Percentiles rank a stretch among this genome's conserved stretches.
Evolutionary conservation across 92 coral and sea anemone genomes (phyloP).

Genomic region (Paragorgia papillata): DNA sequence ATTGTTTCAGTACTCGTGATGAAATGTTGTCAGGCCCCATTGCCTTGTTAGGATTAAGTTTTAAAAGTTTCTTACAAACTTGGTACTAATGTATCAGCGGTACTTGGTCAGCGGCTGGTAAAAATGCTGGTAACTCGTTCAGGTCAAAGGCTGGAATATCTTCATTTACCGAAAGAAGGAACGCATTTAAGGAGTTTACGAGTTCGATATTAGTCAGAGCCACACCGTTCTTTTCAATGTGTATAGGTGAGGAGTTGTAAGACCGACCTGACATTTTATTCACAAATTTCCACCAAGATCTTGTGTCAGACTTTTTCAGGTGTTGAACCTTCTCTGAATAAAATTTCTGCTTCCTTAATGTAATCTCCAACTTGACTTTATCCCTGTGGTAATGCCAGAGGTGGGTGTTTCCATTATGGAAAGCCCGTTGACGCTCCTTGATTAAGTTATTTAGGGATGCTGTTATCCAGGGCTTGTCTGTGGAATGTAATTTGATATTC

Average conservation of each 20-base stretch:
- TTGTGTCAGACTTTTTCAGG: slow-evolving; percentile 45
- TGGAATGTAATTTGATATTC: slow-evolving; percentile 16
- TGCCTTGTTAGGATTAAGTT: slow-evolving; percentile 27
- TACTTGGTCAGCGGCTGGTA: slow-evolving; percentile 28
- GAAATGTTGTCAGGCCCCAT: slow-evolving; percentile 50
- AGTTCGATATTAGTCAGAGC: slow-evolving; percentile 22
- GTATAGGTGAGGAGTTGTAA: background rate
- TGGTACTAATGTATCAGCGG: slow-evolving; percentile 11
- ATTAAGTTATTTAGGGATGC: slow-evolving; percentile 42
- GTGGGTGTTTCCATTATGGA: slow-evolving; percentile 40
- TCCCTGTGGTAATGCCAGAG: slow-evolving; percentile 38
- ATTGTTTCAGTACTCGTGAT: slow-evolving; percentile 39
- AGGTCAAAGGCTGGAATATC: slow-evolving; percentile 48
- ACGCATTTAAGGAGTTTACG: slow-evolving; percentile 36
- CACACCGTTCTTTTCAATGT: slow-evolving; percentile 34
- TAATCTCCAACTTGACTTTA: slow-evolving; percentile 50
- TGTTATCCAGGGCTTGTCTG: slow-evolving; percentile 62
- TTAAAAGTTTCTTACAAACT: slow-evolving; percentile 44
- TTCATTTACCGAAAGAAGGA: slow-evolving; percentile 37
- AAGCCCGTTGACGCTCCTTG: slow-evolving; percentile 53
- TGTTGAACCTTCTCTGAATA: slow-evolving; percentile 53
- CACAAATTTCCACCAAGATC: slow-evolving; percentile 53
- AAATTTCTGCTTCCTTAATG: slow-evolving; percentile 22
- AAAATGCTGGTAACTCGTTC: slow-evolving; percentile 43
- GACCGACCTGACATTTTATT: slow-evolving; percentile 50